Evolutionary conservation across 2,797 vertebrate species (phyloP).

Genomic region (Cottoperca gobio): DNA sequence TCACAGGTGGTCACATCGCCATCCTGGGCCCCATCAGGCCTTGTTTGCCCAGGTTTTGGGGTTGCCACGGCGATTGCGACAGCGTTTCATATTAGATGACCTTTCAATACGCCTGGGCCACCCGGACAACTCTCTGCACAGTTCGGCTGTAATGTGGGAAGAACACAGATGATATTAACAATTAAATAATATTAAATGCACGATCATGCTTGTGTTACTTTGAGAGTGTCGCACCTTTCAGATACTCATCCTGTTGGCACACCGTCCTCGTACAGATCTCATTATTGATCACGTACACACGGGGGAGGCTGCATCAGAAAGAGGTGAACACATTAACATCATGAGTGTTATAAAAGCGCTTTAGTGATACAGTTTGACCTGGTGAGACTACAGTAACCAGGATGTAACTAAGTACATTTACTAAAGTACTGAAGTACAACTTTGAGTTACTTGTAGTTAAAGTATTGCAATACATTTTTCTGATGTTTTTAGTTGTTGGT

Average conservation of each 20-base stretch:
- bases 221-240: conserved; percentile 79
- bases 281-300: conserved; percentile 88
- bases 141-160: conserved; percentile 76
- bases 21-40: conserved; percentile 55
- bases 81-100: conserved; percentile 77
- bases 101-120: conserved; percentile 84
- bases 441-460: neutral
- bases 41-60: conserved; percentile 80
- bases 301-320: conserved; percentile 75
- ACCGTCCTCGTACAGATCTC: conserved; percentile 86
- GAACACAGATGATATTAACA: neutral
- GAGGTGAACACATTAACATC: conserved; percentile 21
- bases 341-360: neutral
- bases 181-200: neutral
- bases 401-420: too few relatives aligned
- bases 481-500: neutral
- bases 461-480: neutral
- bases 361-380: neutral
- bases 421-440: neutral
- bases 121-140: conserved; percentile 85
- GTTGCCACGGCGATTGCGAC: conserved; percentile 75
- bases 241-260: conserved; percentile 83
- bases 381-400: neutral
- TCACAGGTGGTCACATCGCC: conserved; percentile 33
- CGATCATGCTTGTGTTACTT: neutral